A percentile compares a stretch with the other conserved stretches of the same genome.
Conservation (phyloP, 2,888 invertebrate species). For the Polyommatus icarus region DNA sequence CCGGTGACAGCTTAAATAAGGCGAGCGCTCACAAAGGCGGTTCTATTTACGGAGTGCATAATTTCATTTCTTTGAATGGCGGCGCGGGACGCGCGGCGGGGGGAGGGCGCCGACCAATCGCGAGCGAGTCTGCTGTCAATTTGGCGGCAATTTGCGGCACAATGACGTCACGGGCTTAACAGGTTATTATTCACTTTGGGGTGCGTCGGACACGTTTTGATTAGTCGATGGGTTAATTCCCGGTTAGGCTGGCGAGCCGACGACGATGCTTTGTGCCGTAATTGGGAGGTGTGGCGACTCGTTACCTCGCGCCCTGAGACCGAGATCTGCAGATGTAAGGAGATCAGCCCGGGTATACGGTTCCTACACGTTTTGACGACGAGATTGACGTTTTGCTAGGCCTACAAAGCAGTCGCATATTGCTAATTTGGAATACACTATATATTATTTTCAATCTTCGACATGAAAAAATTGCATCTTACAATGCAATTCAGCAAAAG, state of each 20-base stretch:
- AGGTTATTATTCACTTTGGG: constrained; percentile 75
- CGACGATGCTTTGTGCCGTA: constrained; percentile 42
- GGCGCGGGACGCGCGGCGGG: constrained; percentile 54
- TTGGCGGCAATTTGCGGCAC: constrained; percentile 71
- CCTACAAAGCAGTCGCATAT: not conserved
- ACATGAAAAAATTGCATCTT: not conserved
- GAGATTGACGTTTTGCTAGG: not conserved
- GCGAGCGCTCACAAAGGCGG: constrained; percentile 58
- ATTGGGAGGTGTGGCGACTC: constrained; percentile 44
- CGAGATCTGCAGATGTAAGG: not conserved
- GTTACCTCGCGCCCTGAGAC: constrained; percentile 35
- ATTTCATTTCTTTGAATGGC: constrained; percentile 68
- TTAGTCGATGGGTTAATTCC: constrained; percentile 69
- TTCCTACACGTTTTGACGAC: not conserved
- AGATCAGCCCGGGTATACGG: not conserved
- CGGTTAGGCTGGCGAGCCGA: constrained; percentile 56
- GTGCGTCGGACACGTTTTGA: constrained; percentile 72
- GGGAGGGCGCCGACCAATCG: constrained; percentile 73
- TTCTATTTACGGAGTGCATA: constrained; percentile 74
- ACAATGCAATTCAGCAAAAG: not conserved
- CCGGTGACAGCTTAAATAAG: constrained; percentile 59
- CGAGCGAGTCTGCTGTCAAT: constrained; percentile 67
- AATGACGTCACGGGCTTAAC: constrained; percentile 67
- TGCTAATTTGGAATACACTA: not conserved
- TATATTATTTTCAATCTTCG: too few species aligned